Evolutionary conservation across 2,888 invertebrate species (phyloP).

Genomic region (Caenorhabditis panamensis): DNA sequence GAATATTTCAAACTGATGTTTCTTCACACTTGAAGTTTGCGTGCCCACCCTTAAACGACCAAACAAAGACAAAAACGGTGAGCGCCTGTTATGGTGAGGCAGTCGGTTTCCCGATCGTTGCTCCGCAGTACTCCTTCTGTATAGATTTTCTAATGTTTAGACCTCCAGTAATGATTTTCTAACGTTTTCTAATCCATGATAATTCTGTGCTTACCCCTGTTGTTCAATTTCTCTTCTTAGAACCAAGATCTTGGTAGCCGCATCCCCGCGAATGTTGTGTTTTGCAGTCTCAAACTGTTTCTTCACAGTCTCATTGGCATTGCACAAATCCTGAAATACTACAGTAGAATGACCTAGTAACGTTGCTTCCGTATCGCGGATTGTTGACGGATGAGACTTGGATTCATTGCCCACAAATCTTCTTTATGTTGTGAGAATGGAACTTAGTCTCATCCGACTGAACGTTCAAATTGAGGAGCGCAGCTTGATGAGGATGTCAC

Average conservation of each 20-base stretch:
- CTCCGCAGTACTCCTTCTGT: too few relatives aligned
- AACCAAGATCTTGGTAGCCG: slow-evolving; percentile 56
- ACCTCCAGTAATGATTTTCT: too few relatives aligned
- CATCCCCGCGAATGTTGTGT: slow-evolving; percentile 38
- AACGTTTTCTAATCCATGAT: too few relatives aligned
- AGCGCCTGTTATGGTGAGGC: too few relatives aligned
- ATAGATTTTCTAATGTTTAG: too few relatives aligned
- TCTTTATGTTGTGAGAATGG: slow-evolving; percentile 5
- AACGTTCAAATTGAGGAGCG: slow-evolving; percentile 5
- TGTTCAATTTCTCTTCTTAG: slow-evolving; percentile 63
- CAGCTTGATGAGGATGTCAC: neutral
- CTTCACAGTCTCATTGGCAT: slow-evolving; percentile 34
- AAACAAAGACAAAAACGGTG: too few relatives aligned
- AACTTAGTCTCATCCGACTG: slow-evolving; percentile 25
- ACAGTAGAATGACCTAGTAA: neutral
- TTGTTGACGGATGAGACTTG: neutral
- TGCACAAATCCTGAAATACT: slow-evolving; percentile 60
- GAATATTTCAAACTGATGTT: too few relatives aligned
- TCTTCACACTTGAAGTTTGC: too few relatives aligned
- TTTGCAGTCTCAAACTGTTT: slow-evolving; percentile 37
- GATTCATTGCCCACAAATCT: slow-evolving; percentile 5
- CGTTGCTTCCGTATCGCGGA: neutral
- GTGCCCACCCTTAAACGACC: too few relatives aligned
- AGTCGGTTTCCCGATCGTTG: too few relatives aligned
- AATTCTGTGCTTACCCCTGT: slow-evolving; percentile 50